phyloP scores from a whole-genome alignment of 2,888 invertebrate species.

The Ophion ellenae region DNA sequence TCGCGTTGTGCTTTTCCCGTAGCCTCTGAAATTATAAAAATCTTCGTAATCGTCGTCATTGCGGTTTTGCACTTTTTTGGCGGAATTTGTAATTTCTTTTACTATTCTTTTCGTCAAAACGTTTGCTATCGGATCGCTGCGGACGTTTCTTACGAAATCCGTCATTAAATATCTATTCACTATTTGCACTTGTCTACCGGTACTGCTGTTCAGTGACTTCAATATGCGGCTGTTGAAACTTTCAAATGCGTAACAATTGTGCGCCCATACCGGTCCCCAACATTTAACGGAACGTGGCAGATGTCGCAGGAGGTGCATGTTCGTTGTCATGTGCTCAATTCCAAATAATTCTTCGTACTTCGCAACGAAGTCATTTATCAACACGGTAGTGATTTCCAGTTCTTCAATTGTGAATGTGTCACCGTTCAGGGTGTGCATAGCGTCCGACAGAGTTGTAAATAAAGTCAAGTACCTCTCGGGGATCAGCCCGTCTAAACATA shows the following conservation, averaged over 20 bases:
- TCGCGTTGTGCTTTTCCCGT: constrained; percentile 28
- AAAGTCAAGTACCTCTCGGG: constrained; percentile 19
- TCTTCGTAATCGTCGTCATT: constrained; percentile 41
- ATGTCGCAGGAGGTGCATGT: constrained; percentile 49
- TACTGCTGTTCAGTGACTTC: constrained; percentile 50
- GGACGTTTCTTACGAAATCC: constrained; percentile 42
- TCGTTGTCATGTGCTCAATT: constrained; percentile 43
- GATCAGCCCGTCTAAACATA: constrained; percentile 32
- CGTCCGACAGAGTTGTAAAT: constrained; percentile 30
- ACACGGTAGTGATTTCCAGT: constrained; percentile 26
- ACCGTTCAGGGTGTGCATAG: constrained; percentile 45
- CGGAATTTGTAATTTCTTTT: constrained; percentile 45
- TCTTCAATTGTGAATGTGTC: constrained; percentile 37
- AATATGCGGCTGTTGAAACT: constrained; percentile 47
- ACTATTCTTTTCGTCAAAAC: constrained; percentile 33
- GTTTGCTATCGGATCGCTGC: constrained; percentile 34
- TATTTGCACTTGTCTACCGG: constrained; percentile 45
- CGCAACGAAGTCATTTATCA: constrained; percentile 39
- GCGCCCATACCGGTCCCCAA: constrained; percentile 54
- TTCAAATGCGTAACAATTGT: constrained; percentile 47
- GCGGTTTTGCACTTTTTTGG: constrained; percentile 38
- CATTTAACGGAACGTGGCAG: constrained; percentile 42
- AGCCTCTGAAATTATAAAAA: constrained; percentile 28
- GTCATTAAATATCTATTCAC: constrained; percentile 43
- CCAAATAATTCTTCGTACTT: constrained; percentile 46